Base-by-base conservation (phyloP, 2,113 vertebrate species). In the Nicator chloris region DNA sequence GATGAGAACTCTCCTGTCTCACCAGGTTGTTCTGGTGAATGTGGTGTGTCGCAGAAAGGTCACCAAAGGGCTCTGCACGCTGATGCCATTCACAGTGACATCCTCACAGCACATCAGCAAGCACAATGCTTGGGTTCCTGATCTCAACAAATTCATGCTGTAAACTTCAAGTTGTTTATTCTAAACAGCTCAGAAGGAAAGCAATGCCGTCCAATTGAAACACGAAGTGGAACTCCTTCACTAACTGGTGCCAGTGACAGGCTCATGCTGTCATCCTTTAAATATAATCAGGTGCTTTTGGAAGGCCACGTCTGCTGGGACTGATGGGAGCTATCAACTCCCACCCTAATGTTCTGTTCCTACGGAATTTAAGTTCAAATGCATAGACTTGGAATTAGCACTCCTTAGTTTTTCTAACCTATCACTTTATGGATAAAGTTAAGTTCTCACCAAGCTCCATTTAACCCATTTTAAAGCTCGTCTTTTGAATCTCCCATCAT, bases 221-320 rank as follows among this genome's bases (percentile, higher is more conserved):
- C 2, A 3, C 16, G 15, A 40, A 59, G 40, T 15, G 28, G 23
- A 79, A 49, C 22, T 68, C 19, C 17, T 71, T 71, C n/a, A 7
- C 57, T 69, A 4, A 13, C 22, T 57, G 72, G 6, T 83, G 57
- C n/a, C 40, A 79, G 31, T 49, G 51, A 15, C 19, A 64, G 44
- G 10, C 5, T 26, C 2, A 1, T 1, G 0, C 12, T 21, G 1
- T 61, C 71, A 39, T 37, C 59, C 11, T 47, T 73, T 26, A 26
- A 22, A 9, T 44, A 30, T 13, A 31, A 40, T 18, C 37, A 31
- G 26, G 8, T n/a, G 42, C 13, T 47, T 94, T 47, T 45, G 54
- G 30, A 77, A 30, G 60, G 37, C 37, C n/a, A 3, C 0, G 0
- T 72, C 71, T 69, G 65, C 6, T 50, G 26, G 13, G 26, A 15